Evolutionary conservation across 1,140 invertebrate genomes (phyloP).

Genomic region (Drosophila watanabei): DNA sequence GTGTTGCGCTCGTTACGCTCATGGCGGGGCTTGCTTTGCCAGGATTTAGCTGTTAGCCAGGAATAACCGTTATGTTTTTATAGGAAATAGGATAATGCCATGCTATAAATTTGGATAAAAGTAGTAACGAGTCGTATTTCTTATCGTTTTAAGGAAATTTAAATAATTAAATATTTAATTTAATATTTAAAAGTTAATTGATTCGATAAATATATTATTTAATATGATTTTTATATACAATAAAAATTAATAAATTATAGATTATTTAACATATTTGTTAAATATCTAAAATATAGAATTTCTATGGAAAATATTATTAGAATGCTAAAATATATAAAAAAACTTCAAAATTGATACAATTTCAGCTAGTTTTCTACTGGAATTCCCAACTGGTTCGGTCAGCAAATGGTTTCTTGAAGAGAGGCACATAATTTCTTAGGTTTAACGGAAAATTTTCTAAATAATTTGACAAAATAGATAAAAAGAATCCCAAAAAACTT

Average conservation of each 20-base stretch:
- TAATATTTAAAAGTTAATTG: neutral
- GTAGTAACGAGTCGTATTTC: neutral
- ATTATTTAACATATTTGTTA: too few species aligned
- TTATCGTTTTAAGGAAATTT: neutral
- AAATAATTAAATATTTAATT: neutral
- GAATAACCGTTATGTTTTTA: neutral
- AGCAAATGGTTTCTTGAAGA: neutral
- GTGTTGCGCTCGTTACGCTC: constrained; percentile 13
- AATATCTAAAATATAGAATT: too few species aligned
- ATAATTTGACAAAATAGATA: neutral
- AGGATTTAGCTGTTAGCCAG: constrained; percentile 5
- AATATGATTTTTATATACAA: neutral
- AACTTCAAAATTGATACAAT: too few species aligned
- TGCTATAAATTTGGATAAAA: neutral
- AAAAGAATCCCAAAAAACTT: neutral
- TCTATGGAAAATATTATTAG: too few species aligned
- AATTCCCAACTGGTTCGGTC: neutral
- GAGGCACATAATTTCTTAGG: neutral
- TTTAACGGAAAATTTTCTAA: neutral
- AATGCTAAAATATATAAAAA: too few species aligned
- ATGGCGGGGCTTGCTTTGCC: neutral
- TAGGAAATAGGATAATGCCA: neutral
- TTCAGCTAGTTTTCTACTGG: neutral
- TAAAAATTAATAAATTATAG: too few species aligned
- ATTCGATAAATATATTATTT: neutral